These are phyloP conservation scores for Laspeyria flexula DNA, from an alignment of 2,888 invertebrate genomes.

Conservation along the genomic window DNA sequence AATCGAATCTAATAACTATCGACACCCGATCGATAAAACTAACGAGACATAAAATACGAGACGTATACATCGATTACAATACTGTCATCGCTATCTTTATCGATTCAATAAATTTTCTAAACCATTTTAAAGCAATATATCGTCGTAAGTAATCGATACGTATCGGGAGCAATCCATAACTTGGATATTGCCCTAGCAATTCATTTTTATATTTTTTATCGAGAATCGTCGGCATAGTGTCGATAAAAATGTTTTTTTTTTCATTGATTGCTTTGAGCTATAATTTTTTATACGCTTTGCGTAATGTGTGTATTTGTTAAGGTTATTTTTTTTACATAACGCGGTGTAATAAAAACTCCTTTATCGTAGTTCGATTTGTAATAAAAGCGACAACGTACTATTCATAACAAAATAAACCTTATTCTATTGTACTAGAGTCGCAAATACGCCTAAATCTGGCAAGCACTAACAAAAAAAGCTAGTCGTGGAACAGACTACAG, in stretches of 20 bases:
- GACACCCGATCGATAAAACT: constrained; percentile 11
- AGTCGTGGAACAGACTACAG: too few species aligned
- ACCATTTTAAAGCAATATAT: constrained; percentile 28
- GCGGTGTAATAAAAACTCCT: not conserved
- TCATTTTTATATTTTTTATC: constrained; percentile 25
- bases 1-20: not conserved
- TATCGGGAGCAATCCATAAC: constrained; percentile 17
- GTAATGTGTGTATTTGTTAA: not conserved
- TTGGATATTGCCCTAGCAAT: constrained; percentile 31
- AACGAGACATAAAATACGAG: constrained; percentile 10
- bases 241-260: constrained; percentile 14
- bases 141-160: constrained; percentile 23
- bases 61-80: constrained; percentile 22
- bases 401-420: too few species aligned
- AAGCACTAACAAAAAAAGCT: too few species aligned
- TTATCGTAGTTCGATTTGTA: too few species aligned
- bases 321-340: constrained; percentile 1
- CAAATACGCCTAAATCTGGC: too few species aligned
- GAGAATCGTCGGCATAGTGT: constrained; percentile 15
- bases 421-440: too few species aligned
- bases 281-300: constrained; percentile 10
- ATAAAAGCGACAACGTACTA: too few species aligned
- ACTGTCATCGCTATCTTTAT: constrained; percentile 24
- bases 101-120: constrained; percentile 32
- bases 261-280: constrained; percentile 1